phyloP scores from a whole-genome alignment of 2,113 vertebrate genomes.

The Nicator chloris region DNA sequence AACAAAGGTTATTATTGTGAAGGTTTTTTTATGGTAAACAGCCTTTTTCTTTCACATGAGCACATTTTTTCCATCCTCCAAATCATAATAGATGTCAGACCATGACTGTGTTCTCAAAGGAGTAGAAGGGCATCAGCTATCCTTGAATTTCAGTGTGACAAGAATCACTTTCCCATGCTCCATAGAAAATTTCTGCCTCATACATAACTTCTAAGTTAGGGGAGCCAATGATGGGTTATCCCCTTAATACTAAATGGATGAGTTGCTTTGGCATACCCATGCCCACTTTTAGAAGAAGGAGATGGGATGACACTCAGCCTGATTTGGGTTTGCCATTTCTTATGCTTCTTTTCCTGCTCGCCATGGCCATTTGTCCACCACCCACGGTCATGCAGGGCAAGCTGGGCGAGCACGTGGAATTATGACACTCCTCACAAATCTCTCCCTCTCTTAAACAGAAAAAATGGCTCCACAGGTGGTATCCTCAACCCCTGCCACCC shows the following conservation, averaged over 20 bases:
- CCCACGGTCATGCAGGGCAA: fast-evolving
- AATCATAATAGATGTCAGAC: not conserved
- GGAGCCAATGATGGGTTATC: not conserved
- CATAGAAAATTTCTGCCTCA: not conserved
- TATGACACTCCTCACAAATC: not conserved
- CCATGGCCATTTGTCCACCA: not conserved
- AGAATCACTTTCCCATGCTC: not conserved
- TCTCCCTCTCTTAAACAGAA: slow-evolving; percentile 72
- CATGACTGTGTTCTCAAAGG: not conserved
- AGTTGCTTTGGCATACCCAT: not conserved
- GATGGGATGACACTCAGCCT: not conserved
- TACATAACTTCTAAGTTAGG: not conserved
- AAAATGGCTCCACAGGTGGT: slow-evolving; percentile 82
- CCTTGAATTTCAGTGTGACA: not conserved
- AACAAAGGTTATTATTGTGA: not conserved
- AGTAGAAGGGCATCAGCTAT: not conserved
- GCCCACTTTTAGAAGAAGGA: not conserved
- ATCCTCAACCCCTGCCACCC: slow-evolving; percentile 51
- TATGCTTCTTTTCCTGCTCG: not conserved
- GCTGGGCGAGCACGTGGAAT: not conserved
- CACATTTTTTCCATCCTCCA: not conserved
- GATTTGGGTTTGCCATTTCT: not conserved
- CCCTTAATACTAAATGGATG: not conserved
- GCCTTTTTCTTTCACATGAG: not conserved
- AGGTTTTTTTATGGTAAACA: not conserved